Evolutionary conservation across 2,888 invertebrate species (phyloP), one percentile per base, ranked within the genome.

Genomic region (Rugalucina vietnamica): DNA sequence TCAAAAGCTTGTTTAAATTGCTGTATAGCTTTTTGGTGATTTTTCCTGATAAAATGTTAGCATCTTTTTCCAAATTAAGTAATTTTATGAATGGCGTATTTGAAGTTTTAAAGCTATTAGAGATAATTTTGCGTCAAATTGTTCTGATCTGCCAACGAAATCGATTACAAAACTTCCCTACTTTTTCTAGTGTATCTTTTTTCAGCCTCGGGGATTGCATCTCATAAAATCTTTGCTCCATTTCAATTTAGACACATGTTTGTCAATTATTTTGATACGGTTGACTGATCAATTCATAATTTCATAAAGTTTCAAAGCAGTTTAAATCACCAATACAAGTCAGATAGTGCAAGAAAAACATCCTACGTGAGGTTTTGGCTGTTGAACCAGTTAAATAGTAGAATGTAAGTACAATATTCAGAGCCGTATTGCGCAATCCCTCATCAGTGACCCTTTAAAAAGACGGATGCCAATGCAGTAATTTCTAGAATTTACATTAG

Each of bases 121-220:
- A 60, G 60, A 60, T 60, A 60, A 60, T 60, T 60, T 60, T 60
- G 60, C 60, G 60, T 60, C 60, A 60, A 60, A 60, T 60, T 60
- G 60, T 29, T 60, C 60, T 29, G 21, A 60, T 4, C 60, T 18
- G 60, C 8, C 4, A 60, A 27, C 10, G 29, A 60, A 60, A 27
- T 8, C 29, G 60, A 60, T 10, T 10, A 24, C 24, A 60, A 54
- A 14, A 12, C n/a, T n/a, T n/a, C n/a, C n/a, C n/a, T n/a, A n/a
- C n/a, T n/a, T 43, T 43, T 43, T 43, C 18, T 8, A 43, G 43
- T 43, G 21, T 54, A 54, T 54, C 54, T 54, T 21, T 4, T 60
- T 60, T 27, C 60, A 60, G 27, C 60, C 4, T 24, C 60, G 60
- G 60, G 60, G 27, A 29, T 60, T 60, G 29, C 60, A 60, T 4